Conservation (phyloP, 2,113 vertebrate species). For the Orycteropus afer region DNA sequence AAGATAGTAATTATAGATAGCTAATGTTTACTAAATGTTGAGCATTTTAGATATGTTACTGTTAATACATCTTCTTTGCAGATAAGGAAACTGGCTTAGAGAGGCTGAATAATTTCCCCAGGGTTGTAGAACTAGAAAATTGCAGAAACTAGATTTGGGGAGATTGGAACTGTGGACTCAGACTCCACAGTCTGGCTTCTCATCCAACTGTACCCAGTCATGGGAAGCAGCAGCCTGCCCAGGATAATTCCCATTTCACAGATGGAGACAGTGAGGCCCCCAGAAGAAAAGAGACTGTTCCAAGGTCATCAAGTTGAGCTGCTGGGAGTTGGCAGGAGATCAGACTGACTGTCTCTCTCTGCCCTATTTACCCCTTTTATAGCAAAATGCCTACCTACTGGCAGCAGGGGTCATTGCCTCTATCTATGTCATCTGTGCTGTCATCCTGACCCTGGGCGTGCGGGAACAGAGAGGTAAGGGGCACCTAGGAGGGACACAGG, state of each 20-base stretch:
- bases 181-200: background rate
- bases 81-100: slow-evolving; percentile 6
- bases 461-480: slow-evolving; percentile 91
- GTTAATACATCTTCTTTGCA: background rate
- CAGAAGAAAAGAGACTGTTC: background rate
- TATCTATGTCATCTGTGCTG: slow-evolving; percentile 93
- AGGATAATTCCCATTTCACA: background rate
- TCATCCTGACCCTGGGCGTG: slow-evolving; percentile 90
- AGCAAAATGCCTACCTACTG: slow-evolving; percentile 93
- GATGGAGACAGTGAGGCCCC: slow-evolving; percentile 11
- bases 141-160: background rate
- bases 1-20: background rate
- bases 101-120: background rate
- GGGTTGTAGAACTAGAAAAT: background rate
- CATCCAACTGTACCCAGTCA: background rate
- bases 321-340: background rate
- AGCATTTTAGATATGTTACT: background rate
- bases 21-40: background rate
- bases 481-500: background rate
- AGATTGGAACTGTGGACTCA: background rate
- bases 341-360: slow-evolving; percentile 26
- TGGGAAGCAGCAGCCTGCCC: background rate
- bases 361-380: background rate
- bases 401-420: slow-evolving; percentile 92
- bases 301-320: background rate